phyloP scores from a whole-genome alignment of 2,888 invertebrate genomes.

The Frankliniella intonsa region DNA sequence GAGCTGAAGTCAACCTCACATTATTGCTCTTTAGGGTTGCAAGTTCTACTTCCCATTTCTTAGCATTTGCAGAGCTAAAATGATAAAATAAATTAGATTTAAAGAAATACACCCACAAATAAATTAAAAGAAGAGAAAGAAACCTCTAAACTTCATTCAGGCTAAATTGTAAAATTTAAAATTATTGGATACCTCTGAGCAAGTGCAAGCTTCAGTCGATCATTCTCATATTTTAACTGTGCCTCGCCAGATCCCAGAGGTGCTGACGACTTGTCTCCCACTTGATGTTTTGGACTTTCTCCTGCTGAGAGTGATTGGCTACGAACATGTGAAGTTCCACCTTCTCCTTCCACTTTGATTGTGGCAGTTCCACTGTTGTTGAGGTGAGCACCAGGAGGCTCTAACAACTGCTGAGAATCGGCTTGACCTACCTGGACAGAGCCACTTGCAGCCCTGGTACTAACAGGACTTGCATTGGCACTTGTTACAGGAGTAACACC shows the following conservation, averaged over 20 bases:
- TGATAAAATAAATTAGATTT: conserved; percentile 41
- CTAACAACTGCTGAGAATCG: not conserved
- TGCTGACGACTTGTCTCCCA: conserved; percentile 33
- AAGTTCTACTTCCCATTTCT: conserved; percentile 97
- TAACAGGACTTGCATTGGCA: conserved; percentile 82
- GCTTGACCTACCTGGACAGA: not conserved
- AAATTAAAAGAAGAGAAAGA: conserved; percentile 28
- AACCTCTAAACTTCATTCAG: not conserved
- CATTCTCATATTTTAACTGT: conserved; percentile 95
- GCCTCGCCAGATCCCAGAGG: conserved; percentile 55
- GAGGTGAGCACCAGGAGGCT: not conserved
- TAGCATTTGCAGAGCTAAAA: conserved; percentile 91
- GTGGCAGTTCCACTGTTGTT: conserved; percentile 30
- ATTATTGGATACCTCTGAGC: conserved; percentile 78
- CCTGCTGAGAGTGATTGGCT: conserved; percentile 48
- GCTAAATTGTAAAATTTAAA: not conserved
- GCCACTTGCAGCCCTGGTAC: conserved; percentile 57
- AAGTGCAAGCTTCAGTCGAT: conserved; percentile 87
- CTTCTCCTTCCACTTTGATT: conserved; percentile 33
- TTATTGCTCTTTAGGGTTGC: conserved; percentile 95
- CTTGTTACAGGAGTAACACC: conserved; percentile 79
- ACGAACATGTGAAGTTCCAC: conserved; percentile 36
- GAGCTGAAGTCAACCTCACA: conserved; percentile 85
- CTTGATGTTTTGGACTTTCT: conserved; percentile 64
- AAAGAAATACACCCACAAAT: not conserved